phyloP scores from a whole-genome alignment of 1,140 invertebrate species.

The Planococcus citri region DNA sequence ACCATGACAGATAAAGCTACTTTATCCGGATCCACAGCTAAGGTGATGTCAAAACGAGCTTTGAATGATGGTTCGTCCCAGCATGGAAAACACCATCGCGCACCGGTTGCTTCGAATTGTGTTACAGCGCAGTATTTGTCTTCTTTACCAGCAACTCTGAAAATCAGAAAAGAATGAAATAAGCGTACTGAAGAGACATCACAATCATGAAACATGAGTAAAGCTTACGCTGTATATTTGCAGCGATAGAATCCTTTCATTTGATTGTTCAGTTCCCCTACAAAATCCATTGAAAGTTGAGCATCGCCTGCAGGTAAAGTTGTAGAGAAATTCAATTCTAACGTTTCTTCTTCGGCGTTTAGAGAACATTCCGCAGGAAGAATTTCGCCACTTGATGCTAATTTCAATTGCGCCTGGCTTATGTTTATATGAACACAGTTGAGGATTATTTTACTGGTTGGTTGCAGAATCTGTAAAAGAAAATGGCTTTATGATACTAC shows the following conservation, averaged over 20 bases:
- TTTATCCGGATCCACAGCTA: conserved; percentile 60
- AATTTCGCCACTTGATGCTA: conserved; percentile 28
- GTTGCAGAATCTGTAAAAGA: conserved; percentile 47
- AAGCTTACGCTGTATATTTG: conserved; percentile 55
- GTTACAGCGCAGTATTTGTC: conserved; percentile 77
- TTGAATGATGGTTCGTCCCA: conserved; percentile 96
- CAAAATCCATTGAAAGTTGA: conserved; percentile 55
- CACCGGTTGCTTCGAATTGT: conserved; percentile 88
- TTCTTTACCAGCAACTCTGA: conserved; percentile 40
- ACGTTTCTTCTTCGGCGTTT: conserved; percentile 54
- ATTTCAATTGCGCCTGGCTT: conserved; percentile 42
- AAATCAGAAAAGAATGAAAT: conserved; percentile 12
- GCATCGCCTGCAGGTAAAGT: conserved; percentile 48
- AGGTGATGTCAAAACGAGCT: conserved; percentile 82
- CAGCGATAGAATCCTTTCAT: conserved; percentile 90
- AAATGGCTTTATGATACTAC: not conserved
- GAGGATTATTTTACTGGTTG: conserved; percentile 56
- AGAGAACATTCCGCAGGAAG: conserved; percentile 37
- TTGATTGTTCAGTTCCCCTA: conserved; percentile 78
- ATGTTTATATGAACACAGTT: conserved; percentile 68
- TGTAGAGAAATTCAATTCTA: conserved; percentile 50
- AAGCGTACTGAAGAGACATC: not conserved
- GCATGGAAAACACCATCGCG: conserved; percentile 88
- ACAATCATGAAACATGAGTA: conserved; percentile 11
- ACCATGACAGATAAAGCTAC: conserved; percentile 90